A percentile compares a stretch with the other conserved stretches of the same genome.
Conservation (phyloP, 37 sponge, comb jelly and placozoan genomes). For the Chondrilla cf. caribensis region DNA sequence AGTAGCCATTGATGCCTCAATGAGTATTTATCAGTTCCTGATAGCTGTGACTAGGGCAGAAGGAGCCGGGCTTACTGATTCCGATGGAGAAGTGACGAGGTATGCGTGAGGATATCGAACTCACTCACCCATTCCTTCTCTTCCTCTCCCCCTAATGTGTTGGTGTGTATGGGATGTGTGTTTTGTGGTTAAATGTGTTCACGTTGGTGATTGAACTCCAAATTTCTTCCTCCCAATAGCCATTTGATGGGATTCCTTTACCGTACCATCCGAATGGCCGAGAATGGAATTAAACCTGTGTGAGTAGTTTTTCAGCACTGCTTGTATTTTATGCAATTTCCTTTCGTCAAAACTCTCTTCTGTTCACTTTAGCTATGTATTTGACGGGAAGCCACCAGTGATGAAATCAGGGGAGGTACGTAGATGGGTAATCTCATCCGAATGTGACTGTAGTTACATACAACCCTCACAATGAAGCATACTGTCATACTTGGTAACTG, state of each 20-base stretch:
- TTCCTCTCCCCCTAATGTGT: background rate
- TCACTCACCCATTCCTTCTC: background rate
- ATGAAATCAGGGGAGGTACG: conserved; percentile 94
- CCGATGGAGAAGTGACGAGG: conserved; percentile 95
- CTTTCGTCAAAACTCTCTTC: no score
- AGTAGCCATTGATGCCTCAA: conserved; percentile 98
- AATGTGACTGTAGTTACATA: no score
- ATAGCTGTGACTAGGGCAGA: conserved; percentile 90
- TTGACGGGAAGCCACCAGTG: conserved; percentile 97
- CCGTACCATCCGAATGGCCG: conserved; percentile 94
- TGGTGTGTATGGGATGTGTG: background rate
- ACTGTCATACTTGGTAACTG: no score
- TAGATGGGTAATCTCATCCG: no score
- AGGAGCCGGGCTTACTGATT: conserved; percentile 76
- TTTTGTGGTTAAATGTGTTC: no score
- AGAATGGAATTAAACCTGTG: conserved; percentile 97
- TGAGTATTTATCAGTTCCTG: conserved; percentile 98
- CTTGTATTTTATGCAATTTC: no score
- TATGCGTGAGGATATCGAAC: background rate
- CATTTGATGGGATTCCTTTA: conserved; percentile 97
- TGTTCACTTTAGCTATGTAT: conserved; percentile 75
- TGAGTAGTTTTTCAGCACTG: no score
- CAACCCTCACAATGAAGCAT: no score
- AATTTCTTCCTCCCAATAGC: conserved; percentile 29
- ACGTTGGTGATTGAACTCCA: background rate